phyloP scores from a whole-genome alignment of 2,113 vertebrate genomes.

The Nettapus auritus region DNA sequence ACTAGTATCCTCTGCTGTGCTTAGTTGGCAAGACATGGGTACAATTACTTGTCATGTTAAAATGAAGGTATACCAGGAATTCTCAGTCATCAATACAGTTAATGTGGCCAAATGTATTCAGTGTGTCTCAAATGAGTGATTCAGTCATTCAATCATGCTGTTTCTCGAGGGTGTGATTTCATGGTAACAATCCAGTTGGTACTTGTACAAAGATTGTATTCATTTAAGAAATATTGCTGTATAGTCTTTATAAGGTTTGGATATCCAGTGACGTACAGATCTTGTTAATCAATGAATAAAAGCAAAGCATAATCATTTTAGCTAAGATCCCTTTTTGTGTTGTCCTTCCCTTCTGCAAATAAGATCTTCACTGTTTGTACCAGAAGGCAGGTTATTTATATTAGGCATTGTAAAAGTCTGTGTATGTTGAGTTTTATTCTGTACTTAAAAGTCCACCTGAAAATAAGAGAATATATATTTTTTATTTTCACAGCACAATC shows the following conservation, averaged over 20 bases:
- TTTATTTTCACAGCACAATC: not conserved
- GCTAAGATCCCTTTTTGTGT: not conserved
- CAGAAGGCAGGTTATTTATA: not conserved
- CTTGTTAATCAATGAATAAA: constrained; percentile 2
- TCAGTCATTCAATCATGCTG: not conserved
- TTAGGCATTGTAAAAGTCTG: not conserved
- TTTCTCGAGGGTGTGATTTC: constrained; percentile 14
- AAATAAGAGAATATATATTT: not conserved
- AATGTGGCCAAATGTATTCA: not conserved
- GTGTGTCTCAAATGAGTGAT: not conserved
- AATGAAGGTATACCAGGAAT: constrained; percentile 16
- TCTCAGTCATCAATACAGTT: not conserved
- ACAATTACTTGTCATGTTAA: constrained; percentile 8
- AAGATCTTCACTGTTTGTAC: not conserved
- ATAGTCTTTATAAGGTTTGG: constrained; percentile 2
- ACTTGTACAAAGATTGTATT: constrained; percentile 14
- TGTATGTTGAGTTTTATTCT: not conserved
- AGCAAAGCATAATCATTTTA: not conserved
- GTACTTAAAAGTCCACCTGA: not conserved
- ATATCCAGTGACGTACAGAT: not conserved
- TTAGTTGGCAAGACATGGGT: not conserved
- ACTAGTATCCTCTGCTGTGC: constrained; percentile 32
- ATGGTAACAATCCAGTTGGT: not conserved
- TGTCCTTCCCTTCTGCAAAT: not conserved
- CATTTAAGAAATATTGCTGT: constrained; percentile 16